These are phyloP conservation scores for Prolemur simus DNA, from an alignment of 2,113 vertebrate genomes.

Conservation along the genomic window DNA sequence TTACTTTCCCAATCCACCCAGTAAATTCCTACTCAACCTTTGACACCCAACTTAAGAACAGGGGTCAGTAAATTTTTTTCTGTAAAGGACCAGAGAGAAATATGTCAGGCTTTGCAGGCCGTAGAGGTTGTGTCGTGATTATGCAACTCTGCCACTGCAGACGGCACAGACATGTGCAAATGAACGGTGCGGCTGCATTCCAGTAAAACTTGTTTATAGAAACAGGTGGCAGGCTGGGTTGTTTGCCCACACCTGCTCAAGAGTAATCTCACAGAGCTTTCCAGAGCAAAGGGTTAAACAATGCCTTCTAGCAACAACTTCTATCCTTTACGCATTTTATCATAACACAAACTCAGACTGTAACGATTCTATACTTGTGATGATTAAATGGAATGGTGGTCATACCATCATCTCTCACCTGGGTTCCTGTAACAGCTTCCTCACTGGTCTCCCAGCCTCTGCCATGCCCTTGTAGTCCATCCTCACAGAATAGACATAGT, in stretches of 20 bases:
- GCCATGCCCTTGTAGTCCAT: neutral
- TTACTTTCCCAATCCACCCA: neutral
- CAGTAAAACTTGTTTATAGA: neutral
- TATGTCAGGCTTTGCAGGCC: neutral
- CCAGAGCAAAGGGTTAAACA: neutral
- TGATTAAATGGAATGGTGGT: rapidly evolving
- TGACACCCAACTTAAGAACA: neutral
- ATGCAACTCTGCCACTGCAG: neutral
- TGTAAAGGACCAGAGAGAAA: neutral
- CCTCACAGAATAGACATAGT: neutral
- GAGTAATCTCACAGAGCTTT: neutral
- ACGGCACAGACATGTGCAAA: neutral
- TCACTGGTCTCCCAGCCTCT: neutral
- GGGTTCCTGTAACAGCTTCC: neutral
- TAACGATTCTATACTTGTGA: neutral
- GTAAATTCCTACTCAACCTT: constrained; percentile 20
- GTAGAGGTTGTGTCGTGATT: neutral
- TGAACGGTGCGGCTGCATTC: neutral
- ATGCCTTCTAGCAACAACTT: neutral
- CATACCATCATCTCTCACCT: rapidly evolving
- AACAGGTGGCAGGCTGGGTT: neutral
- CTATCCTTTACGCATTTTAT: neutral
- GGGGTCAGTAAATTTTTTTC: neutral
- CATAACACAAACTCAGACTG: rapidly evolving
- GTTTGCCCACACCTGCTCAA: neutral